Percentiles rank a stretch among this genome's conserved stretches.
Evolutionary conservation across 2,888 invertebrate genomes (phyloP).

Genomic region (Troides oblongomaculatus): DNA sequence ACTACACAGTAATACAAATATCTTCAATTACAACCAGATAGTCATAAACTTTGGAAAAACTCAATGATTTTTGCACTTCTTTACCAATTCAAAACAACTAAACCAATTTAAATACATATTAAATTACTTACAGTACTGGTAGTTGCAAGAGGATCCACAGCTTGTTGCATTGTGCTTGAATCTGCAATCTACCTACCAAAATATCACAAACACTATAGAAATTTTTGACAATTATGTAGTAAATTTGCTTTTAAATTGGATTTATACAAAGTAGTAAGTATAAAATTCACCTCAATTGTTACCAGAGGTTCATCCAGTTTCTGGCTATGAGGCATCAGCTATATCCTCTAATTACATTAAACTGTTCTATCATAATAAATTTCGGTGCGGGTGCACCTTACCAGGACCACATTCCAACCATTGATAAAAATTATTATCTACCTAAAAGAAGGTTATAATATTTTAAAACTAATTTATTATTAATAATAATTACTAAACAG

Average conservation of each 20-base stretch:
- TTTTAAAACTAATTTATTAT: background rate
- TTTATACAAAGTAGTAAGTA: constrained; percentile 32
- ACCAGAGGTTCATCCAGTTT: constrained; percentile 79
- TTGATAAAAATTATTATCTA: constrained; percentile 54
- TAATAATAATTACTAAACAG: background rate
- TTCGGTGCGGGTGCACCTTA: constrained; percentile 72
- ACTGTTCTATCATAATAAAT: constrained; percentile 76
- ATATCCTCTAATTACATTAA: constrained; percentile 72
- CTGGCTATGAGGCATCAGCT: constrained; percentile 81
- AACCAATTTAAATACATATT: background rate
- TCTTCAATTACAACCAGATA: too few species aligned
- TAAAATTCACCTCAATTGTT: constrained; percentile 75
- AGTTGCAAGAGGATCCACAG: constrained; percentile 77
- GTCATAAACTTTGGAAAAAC: too few species aligned
- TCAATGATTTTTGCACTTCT: background rate
- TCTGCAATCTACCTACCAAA: constrained; percentile 80
- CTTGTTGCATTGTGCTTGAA: constrained; percentile 81
- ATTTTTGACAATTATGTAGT: constrained; percentile 21
- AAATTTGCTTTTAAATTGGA: constrained; percentile 15
- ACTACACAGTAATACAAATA: too few species aligned
- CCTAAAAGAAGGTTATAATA: constrained; percentile 53
- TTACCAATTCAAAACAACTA: background rate
- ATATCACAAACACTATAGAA: constrained; percentile 61
- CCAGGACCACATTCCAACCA: constrained; percentile 61
- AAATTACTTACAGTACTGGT: constrained; percentile 70